phyloP scores from a whole-genome alignment of 2,888 invertebrate genomes.

The Blastobasis adustella region DNA sequence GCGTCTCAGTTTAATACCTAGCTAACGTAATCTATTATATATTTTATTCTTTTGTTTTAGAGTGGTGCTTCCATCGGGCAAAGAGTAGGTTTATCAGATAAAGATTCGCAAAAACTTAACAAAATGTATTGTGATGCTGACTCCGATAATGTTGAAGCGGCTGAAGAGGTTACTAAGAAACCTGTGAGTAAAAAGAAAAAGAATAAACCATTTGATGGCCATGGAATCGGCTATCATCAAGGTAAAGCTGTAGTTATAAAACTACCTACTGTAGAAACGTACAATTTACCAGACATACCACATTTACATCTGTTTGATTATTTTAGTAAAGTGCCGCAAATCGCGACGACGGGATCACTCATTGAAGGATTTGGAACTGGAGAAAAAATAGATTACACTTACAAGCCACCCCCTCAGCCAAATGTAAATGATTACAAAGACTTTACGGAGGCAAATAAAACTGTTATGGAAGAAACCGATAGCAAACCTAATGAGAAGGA shows the following conservation, averaged over 20 bases:
- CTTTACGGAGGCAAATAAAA: background rate
- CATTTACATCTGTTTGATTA: conserved; percentile 54
- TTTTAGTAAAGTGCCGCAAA: conserved; percentile 62
- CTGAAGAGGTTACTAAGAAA: conserved; percentile 24
- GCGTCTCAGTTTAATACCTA: too few species aligned
- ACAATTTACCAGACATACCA: conserved; percentile 42
- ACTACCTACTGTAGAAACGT: conserved; percentile 47
- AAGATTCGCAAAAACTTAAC: conserved; percentile 72
- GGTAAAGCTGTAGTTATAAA: conserved; percentile 67
- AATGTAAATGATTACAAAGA: conserved; percentile 12
- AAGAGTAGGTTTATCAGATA: conserved; percentile 71
- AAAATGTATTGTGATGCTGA: conserved; percentile 73
- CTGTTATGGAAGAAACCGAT: conserved; percentile 1
- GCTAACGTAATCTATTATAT: too few species aligned
- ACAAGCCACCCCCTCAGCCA: conserved; percentile 18
- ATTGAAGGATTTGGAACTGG: conserved; percentile 38
- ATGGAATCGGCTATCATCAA: conserved; percentile 66
- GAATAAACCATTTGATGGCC: conserved; percentile 61
- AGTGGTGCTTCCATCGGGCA: conserved; percentile 71
- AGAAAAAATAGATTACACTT: conserved; percentile 36
- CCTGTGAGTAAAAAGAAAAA: conserved; percentile 38
- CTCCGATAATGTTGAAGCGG: conserved; percentile 30
- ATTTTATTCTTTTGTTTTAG: conserved; percentile 29
- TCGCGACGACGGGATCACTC: conserved; percentile 45
- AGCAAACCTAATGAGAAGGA: background rate